Evolutionary conservation across 2,888 invertebrate species (phyloP).

Genomic region (Hyppa rectilinea): DNA sequence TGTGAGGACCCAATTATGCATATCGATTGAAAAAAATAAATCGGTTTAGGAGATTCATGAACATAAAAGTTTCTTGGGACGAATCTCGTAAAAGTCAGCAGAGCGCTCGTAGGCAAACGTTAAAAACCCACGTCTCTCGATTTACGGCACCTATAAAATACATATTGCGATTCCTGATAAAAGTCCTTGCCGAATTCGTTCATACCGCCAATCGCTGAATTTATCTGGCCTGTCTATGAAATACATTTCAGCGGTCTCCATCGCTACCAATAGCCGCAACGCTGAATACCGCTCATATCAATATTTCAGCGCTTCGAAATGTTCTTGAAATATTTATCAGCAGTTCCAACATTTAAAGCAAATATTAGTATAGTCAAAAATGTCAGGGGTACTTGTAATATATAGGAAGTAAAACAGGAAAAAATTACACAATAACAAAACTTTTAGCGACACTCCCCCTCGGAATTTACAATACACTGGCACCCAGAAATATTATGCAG

Average conservation of each 20-base stretch:
- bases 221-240: conserved; percentile 76
- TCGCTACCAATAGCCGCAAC: conserved; percentile 49
- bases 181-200: conserved; percentile 85
- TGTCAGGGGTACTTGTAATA: conserved; percentile 12
- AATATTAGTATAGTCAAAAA: conserved; percentile 35
- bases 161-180: conserved; percentile 90
- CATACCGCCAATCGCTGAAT: conserved; percentile 82
- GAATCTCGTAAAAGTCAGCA: conserved; percentile 87
- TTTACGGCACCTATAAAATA: conserved; percentile 90
- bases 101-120: conserved; percentile 87
- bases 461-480: conserved; percentile 68
- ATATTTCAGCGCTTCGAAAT: conserved; percentile 55
- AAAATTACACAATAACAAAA: conserved; percentile 52
- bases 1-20: conserved; percentile 75
- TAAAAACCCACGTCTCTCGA: conserved; percentile 88
- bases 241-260: conserved; percentile 59
- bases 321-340: conserved; percentile 52
- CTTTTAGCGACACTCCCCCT: conserved; percentile 51
- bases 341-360: conserved; percentile 35
- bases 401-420: conserved; percentile 49
- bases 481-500: conserved; percentile 65
- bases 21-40: conserved; percentile 78
- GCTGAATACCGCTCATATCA: conserved; percentile 58
- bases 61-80: conserved; percentile 83
- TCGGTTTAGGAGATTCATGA: conserved; percentile 77